These are phyloP conservation scores for Cerastis rubricosa DNA, from an alignment of 2,888 invertebrate species.

Conservation along the genomic window DNA sequence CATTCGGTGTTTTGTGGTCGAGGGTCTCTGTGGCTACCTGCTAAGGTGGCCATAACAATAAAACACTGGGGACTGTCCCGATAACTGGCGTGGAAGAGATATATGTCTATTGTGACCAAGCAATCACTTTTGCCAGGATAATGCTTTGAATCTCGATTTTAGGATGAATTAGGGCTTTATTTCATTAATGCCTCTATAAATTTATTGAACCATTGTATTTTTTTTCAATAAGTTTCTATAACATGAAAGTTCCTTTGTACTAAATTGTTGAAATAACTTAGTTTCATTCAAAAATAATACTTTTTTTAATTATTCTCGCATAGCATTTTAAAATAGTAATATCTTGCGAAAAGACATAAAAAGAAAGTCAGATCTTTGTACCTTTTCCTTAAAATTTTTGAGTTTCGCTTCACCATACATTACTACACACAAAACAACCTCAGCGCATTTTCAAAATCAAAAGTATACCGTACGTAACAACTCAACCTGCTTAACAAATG, in stretches of 20 bases:
- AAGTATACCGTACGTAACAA: conserved; percentile 32
- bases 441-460: conserved; percentile 15
- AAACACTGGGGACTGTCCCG: conserved; percentile 69
- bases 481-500: conserved; percentile 44
- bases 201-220: neutral
- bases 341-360: neutral
- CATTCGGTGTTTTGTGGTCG: conserved; percentile 27
- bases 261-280: neutral
- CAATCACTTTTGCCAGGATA: conserved; percentile 60
- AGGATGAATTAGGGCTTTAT: conserved; percentile 13
- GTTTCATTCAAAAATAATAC: neutral
- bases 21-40: conserved; percentile 48
- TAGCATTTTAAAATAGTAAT: neutral
- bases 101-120: conserved; percentile 66
- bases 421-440: conserved; percentile 8
- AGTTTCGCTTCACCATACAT: neutral
- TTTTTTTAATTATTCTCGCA: neutral
- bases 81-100: conserved; percentile 73
- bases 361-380: neutral
- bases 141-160: conserved; percentile 41
- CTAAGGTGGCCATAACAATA: conserved; percentile 71
- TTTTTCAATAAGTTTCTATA: neutral
- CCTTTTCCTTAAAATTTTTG: neutral
- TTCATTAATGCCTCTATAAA: neutral
- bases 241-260: neutral